A percentile compares a stretch with the other conserved stretches of the same genome.
Evolutionary conservation across 1,140 invertebrate species (phyloP).

Genomic region (Bombus confusus): DNA sequence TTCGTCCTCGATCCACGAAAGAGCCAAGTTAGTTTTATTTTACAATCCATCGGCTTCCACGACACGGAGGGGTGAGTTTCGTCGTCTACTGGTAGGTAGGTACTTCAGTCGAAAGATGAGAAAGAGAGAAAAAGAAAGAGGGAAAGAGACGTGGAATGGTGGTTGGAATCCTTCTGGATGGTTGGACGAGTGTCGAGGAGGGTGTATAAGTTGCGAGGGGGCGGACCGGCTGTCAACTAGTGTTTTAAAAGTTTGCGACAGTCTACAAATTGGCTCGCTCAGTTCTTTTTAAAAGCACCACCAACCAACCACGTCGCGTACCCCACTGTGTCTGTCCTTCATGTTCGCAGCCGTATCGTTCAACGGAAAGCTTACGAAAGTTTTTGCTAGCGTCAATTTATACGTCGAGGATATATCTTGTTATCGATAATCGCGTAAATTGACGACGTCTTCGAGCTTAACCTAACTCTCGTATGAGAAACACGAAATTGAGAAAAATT

Average conservation of each 20-base stretch:
- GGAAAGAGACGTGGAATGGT: constrained; percentile 27
- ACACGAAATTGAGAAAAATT: not conserved
- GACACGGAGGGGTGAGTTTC: constrained; percentile 68
- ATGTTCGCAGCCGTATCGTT: constrained; percentile 53
- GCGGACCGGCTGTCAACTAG: constrained; percentile 81
- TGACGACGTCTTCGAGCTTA: not conserved
- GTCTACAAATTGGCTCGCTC: constrained; percentile 83
- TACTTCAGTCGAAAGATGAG: constrained; percentile 29
- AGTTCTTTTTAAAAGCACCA: constrained; percentile 83
- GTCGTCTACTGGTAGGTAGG: constrained; percentile 51
- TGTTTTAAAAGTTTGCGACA: constrained; percentile 84
- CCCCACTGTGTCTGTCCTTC: constrained; percentile 53
- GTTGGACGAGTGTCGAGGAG: constrained; percentile 64
- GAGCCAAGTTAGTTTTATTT: constrained; percentile 83
- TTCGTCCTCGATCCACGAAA: constrained; percentile 77
- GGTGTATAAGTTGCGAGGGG: constrained; percentile 49
- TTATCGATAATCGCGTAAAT: not conserved
- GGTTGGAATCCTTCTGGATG: constrained; percentile 74
- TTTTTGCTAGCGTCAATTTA: constrained; percentile 34
- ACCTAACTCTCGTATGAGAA: not conserved
- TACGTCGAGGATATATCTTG: not conserved
- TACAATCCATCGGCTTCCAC: constrained; percentile 81
- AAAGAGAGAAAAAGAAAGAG: not conserved
- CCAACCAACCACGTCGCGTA: constrained; percentile 79
- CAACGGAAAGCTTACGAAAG: constrained; percentile 53